Conservation (phyloP, 2,797 vertebrate genomes). For the Scolopax rusticola region DNA sequence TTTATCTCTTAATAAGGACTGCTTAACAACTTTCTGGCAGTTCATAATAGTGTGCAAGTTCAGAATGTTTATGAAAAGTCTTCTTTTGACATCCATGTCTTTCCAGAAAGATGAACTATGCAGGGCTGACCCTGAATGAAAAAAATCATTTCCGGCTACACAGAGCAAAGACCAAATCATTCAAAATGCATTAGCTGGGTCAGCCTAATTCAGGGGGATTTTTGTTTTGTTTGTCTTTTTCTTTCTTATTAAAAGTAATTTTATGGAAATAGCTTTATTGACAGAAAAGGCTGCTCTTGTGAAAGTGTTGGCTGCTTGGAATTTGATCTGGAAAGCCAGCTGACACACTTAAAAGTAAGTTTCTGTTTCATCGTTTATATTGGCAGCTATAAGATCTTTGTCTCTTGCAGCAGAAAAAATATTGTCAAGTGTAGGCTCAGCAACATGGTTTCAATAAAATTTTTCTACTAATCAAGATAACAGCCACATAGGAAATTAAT, state of each 20-base stretch:
- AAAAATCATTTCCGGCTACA: not conserved
- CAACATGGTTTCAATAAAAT: constrained; percentile 33
- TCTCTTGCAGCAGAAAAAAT: not conserved
- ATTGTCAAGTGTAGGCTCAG: not conserved
- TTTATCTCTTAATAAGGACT: not conserved
- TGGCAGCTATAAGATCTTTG: not conserved
- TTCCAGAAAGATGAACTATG: not conserved
- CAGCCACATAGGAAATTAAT: constrained; percentile 1
- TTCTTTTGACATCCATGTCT: not conserved
- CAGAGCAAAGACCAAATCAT: not conserved
- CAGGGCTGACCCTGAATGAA: not conserved
- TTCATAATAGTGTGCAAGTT: not conserved
- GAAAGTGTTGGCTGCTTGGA: not conserved
- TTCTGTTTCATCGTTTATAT: not conserved
- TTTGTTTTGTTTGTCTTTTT: not conserved
- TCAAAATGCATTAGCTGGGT: not conserved
- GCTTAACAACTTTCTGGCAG: not conserved
- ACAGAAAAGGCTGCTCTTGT: not conserved
- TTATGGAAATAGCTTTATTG: not conserved
- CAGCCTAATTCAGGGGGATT: not conserved
- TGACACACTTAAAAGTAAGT: not conserved
- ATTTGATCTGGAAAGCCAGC: not conserved
- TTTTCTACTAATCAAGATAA: constrained; percentile 24
- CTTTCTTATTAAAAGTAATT: not conserved
- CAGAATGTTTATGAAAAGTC: not conserved